Base-by-base conservation (phyloP, 2,888 invertebrate genomes). In the Eupithecia vulgata region DNA sequence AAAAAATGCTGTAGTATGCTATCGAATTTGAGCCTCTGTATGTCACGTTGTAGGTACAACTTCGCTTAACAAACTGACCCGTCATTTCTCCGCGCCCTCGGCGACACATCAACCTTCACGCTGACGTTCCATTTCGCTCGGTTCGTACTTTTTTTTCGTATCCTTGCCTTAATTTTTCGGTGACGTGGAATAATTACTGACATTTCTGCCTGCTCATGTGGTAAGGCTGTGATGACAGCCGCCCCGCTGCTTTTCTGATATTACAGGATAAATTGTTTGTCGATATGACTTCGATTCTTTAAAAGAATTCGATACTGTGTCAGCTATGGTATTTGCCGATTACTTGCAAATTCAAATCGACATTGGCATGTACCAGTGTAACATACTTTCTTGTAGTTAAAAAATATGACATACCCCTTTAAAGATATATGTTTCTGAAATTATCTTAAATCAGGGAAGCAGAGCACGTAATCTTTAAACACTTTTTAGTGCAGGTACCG, bases 181-280 rank as follows among this genome's bases (percentile, higher is more conserved):
- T 82, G 91, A 89, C 87, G 90, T 87, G 90, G 87, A 91, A 90
- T 91, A 93, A 91, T 91, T 90, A 87, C 86, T 85, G 89, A 85
- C 87, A 86, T 85, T 85, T 87, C 85, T 87, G 68, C 72, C 68
- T 66, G 64, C 83, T 89, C 87, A 86, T 84, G 89, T 89, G 88
- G 87, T 85, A 89, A 88, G 85, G 81, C 84, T 79, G 81, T 85
- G 88, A 84, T 84, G 90, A 91, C 91, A 91, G 91, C 89, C 87
- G 86, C 81, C 74, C 77, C 67, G 61, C 80, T 71, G 81, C 84
- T 82, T 86, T 87, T 88, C 87, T 87, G 87, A 88, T 85, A 82
- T 84, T 82, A 82, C 75, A 73, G 77, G 71, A 73, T 72, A 17
- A 42, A 70, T 70, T 35, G 35, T 71, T 62, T 73, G 69, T 68